Percentiles rank a stretch among this genome's conserved stretches.
Conservation (phyloP, 2,113 vertebrate genomes). For the Acrocephalus kingi region DNA sequence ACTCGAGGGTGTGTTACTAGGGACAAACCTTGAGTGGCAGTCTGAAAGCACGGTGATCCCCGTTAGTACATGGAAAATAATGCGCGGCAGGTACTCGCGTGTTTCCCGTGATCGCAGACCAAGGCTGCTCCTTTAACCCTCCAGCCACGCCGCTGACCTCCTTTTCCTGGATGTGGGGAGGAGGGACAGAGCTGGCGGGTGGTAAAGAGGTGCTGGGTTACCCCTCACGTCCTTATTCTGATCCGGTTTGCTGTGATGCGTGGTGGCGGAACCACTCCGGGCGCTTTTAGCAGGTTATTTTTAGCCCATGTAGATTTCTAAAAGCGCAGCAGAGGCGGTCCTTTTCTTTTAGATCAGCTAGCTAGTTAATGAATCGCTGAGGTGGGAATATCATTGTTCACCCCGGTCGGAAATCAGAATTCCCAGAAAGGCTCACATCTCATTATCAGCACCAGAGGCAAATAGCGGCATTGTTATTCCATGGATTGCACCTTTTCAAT, state of each 20-base stretch:
- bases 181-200: neutral
- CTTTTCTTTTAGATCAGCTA: too few species aligned
- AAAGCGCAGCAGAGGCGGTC: neutral
- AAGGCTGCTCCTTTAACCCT: neutral
- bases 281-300: neutral
- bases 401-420: neutral
- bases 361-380: neutral
- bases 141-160: neutral
- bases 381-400: neutral
- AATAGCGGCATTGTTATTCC: neutral
- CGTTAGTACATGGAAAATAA: neutral
- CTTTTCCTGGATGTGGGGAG: neutral
- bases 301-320: rapidly evolving
- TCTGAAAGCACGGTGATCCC: neutral
- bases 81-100: neutral
- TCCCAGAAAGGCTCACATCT: neutral
- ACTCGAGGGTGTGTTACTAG: neutral
- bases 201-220: neutral
- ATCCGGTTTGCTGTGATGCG: rapidly evolving
- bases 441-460: neutral
- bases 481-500: neutral
- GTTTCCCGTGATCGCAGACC: rapidly evolving
- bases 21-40: neutral
- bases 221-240: rapidly evolving
- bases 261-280: rapidly evolving